Evolutionary conservation across 2,888 invertebrate species (phyloP), one percentile per base, ranked within the genome.

Genomic region (Chalcosyrphus nemorum): DNA sequence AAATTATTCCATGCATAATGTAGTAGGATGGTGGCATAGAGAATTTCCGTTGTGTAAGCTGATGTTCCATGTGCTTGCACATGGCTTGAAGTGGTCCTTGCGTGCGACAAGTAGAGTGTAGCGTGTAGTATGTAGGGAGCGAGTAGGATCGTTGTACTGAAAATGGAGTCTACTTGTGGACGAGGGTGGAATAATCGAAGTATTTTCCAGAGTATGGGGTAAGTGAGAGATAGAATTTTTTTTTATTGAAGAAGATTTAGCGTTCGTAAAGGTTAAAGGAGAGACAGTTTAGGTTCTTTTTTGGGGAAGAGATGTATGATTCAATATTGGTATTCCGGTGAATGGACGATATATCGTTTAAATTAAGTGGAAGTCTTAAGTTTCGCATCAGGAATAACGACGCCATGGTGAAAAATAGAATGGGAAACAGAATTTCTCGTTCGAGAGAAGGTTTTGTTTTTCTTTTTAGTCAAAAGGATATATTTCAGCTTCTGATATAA

Each of bases 1-100:
- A 85, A 85, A 71, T 81, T 85, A 85, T 85, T 80, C 85, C 85
- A 85, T 85, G 85, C 76, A 85, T 85, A 85, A 85, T 85, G 81
- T 66, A 85, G 43, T 38, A 77, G 65, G 57, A 65, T 63, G 81
- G 76, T 65, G 81, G 81, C 76, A 81, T 71, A 81, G 81, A 59
- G 81, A 81, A 81, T 81, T 81, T 81, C 76, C 76, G 81, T 76
- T 71, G 76, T 81, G 76, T 81, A 76, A 76, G 81, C 76, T 81
- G 76, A 81, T 81, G 76, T 76, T 81, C 71, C 81, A 77, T 81
- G 76, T 81, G 57, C 81, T 65, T 65, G 65, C 81, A 81, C 45
- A 70, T n/a, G 77, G 63, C 35, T 76, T 84, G 13, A 71, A 78
- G 63, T 80, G 72, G 59, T 66, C 71, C 74, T 75, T 59, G 52